Evolutionary conservation across 1,140 invertebrate species (phyloP), one percentile per base, ranked within the genome.

Genomic region (Drosophila dunni): DNA sequence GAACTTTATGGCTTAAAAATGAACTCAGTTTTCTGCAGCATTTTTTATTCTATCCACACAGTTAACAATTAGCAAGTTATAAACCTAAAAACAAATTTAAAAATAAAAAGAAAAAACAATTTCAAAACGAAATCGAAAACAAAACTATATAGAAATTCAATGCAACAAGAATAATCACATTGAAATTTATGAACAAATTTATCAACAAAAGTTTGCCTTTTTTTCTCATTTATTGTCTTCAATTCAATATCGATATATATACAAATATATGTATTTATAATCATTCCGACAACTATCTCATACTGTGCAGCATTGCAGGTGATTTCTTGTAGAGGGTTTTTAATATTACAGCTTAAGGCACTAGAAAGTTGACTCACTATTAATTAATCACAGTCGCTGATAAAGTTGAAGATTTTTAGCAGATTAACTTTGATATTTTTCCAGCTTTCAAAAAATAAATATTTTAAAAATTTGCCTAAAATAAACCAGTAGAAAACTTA

Each of bases 81-180:
- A 54, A 34, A 50, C 48, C 29, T 11, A 40, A 67, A 50, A 33
- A 58, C 29, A 56, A 33, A 38, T 29, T 29, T 1, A 20, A 70
- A 75, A 24, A n/a, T n/a, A 36, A 7, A 65, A 38, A 57, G 56
- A 9, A 40, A 10, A 53, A 67, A 66, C 50, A 63, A 58, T n/a
- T 58, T 57, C 42, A 24, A 81, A 64, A 62, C n/a, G 34, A 50
- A 62, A 72, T 56, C 9, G 29, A 50, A 46, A 67, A 66, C 34
- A 50, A 46, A 67, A 66, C 38, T 48, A 77, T 51, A 88, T 60
- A 82, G 72, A 90, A 91, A 91, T 91, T 91, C 88, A 91, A 91
- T 91, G 88, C 88, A 91, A 91, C 88, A 91, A 91, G 88, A 91
- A 90, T 79, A 78, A 88, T 81, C 85, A 84, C 85, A 90, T 89